Conservation (phyloP, 2,797 vertebrate genomes). For the Coccyzus lansbergi region DNA sequence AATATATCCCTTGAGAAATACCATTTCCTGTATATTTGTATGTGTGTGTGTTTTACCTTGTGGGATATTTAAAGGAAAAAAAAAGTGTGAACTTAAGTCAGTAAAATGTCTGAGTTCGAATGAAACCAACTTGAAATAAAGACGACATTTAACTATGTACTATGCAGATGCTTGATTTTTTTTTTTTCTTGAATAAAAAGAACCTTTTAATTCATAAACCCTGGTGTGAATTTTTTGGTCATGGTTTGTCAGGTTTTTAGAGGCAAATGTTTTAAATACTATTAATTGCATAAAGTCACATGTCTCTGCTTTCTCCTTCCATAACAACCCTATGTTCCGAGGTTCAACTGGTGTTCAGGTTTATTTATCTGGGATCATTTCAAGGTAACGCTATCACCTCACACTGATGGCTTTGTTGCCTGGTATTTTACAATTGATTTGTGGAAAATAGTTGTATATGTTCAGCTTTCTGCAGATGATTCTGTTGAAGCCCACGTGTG, state of each 20-base stretch:
- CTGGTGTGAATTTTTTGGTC: neutral
- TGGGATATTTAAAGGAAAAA: neutral
- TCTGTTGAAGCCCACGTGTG: neutral
- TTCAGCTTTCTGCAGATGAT: neutral
- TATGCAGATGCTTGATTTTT: neutral
- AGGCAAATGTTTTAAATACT: neutral
- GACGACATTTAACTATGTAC: neutral
- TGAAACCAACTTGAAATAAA: conserved; percentile 6
- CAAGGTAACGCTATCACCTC: neutral
- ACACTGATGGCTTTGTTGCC: neutral
- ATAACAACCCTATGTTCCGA: neutral
- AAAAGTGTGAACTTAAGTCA: neutral
- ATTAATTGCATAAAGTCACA: neutral
- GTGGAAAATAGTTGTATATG: accelerated
- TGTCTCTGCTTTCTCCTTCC: neutral
- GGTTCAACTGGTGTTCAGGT: neutral
- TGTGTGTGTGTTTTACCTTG: neutral
- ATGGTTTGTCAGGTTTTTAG: neutral
- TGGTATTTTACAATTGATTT: neutral
- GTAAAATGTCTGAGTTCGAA: neutral
- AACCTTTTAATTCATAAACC: conserved; percentile 8
- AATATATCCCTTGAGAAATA: neutral
- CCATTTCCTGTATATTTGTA: neutral
- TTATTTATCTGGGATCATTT: neutral
- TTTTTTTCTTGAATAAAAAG: neutral